phyloP scores from a whole-genome alignment of 2,888 invertebrate genomes.

The Augiades crinisus region DNA sequence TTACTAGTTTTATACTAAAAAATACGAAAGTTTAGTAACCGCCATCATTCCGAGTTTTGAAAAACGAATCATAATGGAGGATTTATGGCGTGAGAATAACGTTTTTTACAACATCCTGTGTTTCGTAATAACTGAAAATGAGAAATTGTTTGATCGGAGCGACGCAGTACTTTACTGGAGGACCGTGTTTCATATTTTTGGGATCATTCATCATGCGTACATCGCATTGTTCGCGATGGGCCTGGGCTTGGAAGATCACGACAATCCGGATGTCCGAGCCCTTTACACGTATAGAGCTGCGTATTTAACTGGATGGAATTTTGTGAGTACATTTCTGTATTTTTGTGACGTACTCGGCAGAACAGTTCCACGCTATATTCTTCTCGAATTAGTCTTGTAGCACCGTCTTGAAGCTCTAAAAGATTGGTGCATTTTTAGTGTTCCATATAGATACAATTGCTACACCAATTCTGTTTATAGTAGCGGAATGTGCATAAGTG shows the following conservation, averaged over 20 bases:
- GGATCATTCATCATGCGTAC: constrained; percentile 49
- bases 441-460: too few species aligned
- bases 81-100: constrained; percentile 57
- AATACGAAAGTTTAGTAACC: too few species aligned
- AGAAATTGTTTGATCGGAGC: constrained; percentile 62
- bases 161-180: constrained; percentile 63
- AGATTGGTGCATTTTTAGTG: too few species aligned
- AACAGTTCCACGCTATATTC: too few species aligned
- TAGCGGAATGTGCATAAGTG: too few species aligned
- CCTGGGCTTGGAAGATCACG: constrained; percentile 40
- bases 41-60: background rate
- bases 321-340: constrained; percentile 52
- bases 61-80: constrained; percentile 48
- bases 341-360: constrained; percentile 1
- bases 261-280: constrained; percentile 41
- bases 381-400: too few species aligned
- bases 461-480: too few species aligned
- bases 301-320: constrained; percentile 67
- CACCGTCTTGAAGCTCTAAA: too few species aligned
- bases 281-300: constrained; percentile 46
- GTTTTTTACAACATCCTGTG: constrained; percentile 64
- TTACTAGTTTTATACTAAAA: too few species aligned
- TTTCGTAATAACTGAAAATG: constrained; percentile 67
- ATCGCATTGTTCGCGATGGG: constrained; percentile 41
- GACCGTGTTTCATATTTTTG: constrained; percentile 55